Evolutionary conservation across 1,140 invertebrate species (phyloP).

Genomic region (Drosophila parabipectinata): DNA sequence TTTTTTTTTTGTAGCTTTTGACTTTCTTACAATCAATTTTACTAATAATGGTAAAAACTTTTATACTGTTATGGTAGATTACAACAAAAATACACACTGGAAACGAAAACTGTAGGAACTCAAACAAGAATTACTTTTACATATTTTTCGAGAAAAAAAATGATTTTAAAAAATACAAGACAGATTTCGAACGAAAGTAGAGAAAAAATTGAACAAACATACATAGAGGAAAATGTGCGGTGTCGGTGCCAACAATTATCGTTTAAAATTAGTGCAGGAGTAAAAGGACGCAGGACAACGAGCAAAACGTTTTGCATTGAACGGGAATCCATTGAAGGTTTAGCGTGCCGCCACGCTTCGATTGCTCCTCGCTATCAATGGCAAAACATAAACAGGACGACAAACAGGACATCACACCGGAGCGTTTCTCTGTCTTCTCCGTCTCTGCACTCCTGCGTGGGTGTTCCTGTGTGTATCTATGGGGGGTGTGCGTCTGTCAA

Average conservation of each 20-base stretch:
- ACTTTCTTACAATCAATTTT: slow-evolving; percentile 40
- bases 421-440: slow-evolving; percentile 1
- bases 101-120: slow-evolving; percentile 33
- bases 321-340: slow-evolving; percentile 24
- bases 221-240: slow-evolving; percentile 16
- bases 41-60: slow-evolving; percentile 35
- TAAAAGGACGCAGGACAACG: neutral
- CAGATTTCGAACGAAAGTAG: slow-evolving; percentile 45
- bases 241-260: slow-evolving; percentile 34
- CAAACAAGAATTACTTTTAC: slow-evolving; percentile 15
- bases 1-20: slow-evolving; percentile 46
- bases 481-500: slow-evolving; percentile 50
- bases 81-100: slow-evolving; percentile 9
- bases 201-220: slow-evolving; percentile 40
- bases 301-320: slow-evolving; percentile 42
- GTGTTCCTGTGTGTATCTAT: neutral
- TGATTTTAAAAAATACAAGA: slow-evolving; percentile 25
- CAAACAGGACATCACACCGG: slow-evolving; percentile 11
- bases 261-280: slow-evolving; percentile 42
- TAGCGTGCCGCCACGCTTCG: slow-evolving; percentile 55
- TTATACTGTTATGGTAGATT: slow-evolving; percentile 13
- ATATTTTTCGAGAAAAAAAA: slow-evolving; percentile 14
- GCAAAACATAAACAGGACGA: slow-evolving; percentile 49
- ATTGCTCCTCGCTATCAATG: slow-evolving; percentile 68
- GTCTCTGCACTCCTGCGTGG: neutral